Evolutionary conservation across 2,888 invertebrate species (phyloP).

Genomic region (Epinotia brunnichana): DNA sequence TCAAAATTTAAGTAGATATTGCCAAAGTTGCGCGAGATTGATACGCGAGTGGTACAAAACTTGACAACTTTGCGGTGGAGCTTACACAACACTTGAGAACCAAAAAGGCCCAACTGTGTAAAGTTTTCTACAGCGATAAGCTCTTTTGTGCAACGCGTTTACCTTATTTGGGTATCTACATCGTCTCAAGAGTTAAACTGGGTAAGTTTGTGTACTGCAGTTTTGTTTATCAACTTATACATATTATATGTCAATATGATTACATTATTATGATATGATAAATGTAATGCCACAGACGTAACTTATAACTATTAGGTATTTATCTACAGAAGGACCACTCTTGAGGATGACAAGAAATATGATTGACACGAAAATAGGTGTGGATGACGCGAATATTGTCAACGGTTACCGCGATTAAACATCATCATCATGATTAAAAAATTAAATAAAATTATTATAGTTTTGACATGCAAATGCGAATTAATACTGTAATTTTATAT

Average conservation of each 20-base stretch:
- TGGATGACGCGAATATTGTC: too few relatives aligned
- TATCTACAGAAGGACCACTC: too few relatives aligned
- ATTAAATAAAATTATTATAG: too few relatives aligned
- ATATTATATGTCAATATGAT: background rate
- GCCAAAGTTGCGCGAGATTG: slow-evolving; percentile 65
- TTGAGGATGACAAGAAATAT: too few relatives aligned
- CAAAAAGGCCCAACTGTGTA: background rate
- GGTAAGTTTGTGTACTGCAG: slow-evolving; percentile 24
- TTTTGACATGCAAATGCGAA: too few relatives aligned
- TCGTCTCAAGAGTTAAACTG: slow-evolving; percentile 19
- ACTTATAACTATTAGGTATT: too few relatives aligned
- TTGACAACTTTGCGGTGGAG: slow-evolving; percentile 40
- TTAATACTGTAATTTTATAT: too few relatives aligned
- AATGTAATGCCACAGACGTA: too few relatives aligned
- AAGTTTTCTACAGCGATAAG: background rate
- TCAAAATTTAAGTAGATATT: slow-evolving; percentile 71
- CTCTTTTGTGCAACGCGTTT: background rate
- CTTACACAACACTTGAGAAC: background rate
- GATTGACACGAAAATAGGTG: too few relatives aligned
- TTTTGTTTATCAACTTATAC: slow-evolving; percentile 21
- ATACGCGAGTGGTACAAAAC: slow-evolving; percentile 56
- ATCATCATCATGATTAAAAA: too few relatives aligned
- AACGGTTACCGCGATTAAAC: too few relatives aligned
- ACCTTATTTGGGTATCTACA: slow-evolving; percentile 19
- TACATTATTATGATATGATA: background rate